These are phyloP conservation scores for Didymodactylos carnosus DNA, from an alignment of 2,888 invertebrate species.

Conservation along the genomic window DNA sequence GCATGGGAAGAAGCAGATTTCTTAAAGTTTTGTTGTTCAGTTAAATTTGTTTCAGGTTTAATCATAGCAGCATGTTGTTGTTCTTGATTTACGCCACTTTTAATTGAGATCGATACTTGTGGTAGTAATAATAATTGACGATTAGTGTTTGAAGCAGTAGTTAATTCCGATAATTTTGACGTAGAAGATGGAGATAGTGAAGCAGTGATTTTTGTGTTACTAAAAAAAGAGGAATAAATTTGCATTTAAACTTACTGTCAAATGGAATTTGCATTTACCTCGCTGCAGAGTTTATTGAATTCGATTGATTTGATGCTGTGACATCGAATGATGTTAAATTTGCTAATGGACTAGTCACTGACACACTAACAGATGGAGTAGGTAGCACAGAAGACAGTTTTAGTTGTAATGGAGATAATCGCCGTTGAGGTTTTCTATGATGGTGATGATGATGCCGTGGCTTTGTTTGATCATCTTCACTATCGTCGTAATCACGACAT, in stretches of 20 bases:
- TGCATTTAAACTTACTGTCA: too few relatives aligned
- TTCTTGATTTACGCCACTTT: too few relatives aligned
- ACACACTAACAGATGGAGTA: not conserved
- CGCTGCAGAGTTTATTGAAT: too few relatives aligned
- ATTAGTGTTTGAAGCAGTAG: too few relatives aligned
- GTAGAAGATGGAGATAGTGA: not conserved
- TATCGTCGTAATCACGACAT: not conserved
- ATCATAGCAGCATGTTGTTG: not conserved
- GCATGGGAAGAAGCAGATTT: not conserved
- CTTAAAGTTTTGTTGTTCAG: not conserved
- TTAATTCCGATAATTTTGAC: too few relatives aligned
- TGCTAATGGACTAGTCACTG: not conserved
- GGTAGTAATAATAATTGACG: too few relatives aligned
- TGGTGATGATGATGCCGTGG: not conserved
- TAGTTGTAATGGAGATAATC: not conserved
- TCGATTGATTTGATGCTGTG: not conserved
- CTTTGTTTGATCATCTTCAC: not conserved
- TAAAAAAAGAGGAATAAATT: too few relatives aligned
- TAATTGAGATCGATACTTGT: too few relatives aligned
- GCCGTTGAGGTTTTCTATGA: not conserved
- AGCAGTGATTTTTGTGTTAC: too few relatives aligned
- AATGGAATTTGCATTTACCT: too few relatives aligned
- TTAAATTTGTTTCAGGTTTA: not conserved
- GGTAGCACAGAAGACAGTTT: not conserved
- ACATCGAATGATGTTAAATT: not conserved